Conservation (phyloP, 2,113 vertebrate genomes). For the Ceratotherium simum region DNA sequence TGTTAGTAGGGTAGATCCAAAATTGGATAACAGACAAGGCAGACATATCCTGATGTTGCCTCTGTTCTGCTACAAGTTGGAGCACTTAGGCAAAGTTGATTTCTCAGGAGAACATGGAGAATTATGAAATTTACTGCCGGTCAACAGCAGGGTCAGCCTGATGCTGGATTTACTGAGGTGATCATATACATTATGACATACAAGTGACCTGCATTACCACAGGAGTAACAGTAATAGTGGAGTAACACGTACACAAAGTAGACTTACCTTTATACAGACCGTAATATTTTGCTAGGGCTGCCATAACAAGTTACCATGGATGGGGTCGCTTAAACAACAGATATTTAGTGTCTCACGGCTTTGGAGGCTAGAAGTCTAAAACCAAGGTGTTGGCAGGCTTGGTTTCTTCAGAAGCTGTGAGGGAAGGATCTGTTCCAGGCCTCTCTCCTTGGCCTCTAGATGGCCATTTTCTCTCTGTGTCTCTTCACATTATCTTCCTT, state of each 20-base stretch:
- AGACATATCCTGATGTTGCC: neutral
- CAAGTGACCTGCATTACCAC: neutral
- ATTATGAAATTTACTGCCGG: neutral
- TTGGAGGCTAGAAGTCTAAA: neutral
- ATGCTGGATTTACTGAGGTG: neutral
- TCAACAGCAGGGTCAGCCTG: neutral
- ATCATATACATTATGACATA: neutral
- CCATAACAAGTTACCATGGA: neutral
- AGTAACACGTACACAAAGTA: neutral
- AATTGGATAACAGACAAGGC: neutral
- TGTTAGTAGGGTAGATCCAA: neutral
- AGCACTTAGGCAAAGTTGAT: neutral
- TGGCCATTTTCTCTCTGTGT: neutral
- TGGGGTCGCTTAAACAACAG: neutral
- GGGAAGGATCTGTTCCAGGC: neutral
- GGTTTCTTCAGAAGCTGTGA: neutral
- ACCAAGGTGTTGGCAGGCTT: neutral
- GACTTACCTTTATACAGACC: neutral
- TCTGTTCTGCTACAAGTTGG: neutral
- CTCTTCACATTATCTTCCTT: neutral
- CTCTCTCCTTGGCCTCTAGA: neutral
- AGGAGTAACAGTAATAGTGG: neutral
- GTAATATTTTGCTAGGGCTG: neutral
- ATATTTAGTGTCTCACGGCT: neutral
- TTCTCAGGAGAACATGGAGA: neutral